Evolutionary conservation across 2,888 invertebrate species (phyloP), one percentile per base, ranked within the genome.

Genomic region (Cerastis leucographa): DNA sequence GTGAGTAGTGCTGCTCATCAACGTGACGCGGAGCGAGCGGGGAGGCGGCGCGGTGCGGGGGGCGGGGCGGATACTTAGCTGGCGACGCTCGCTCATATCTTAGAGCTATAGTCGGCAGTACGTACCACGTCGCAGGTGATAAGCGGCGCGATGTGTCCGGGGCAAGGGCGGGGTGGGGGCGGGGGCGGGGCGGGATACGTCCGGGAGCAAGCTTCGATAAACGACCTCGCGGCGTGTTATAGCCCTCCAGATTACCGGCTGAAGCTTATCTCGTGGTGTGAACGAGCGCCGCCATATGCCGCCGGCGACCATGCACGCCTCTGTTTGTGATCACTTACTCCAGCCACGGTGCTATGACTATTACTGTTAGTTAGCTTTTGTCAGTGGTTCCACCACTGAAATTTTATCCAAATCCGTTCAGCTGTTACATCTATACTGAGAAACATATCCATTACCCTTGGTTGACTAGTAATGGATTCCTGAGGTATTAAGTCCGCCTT

Each of bases 221-320:
- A 61, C 81, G 81, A 61, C 54, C 59, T 62, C 56, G 78, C 56
- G 61, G 69, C 77, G 75, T 76, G 62, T 85, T 83, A 83, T 85
- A 81, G 68, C 78, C 62, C 72, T 76, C 59, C 61, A 85, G 83
- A 83, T 85, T 85, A 81, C 85, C 74, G 66, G 74, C 72, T 40
- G 46, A 62, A 74, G 71, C 68, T 74, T 85, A 85, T 84, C 74
- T 85, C 29, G 61, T 49, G 71, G n/a, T 35, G 14, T 35, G 56
- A 71, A 25, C 25, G 73, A 79, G 69, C 51, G 61, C 56, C 56
- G 25, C 61, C 66, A 19, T 35, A 40, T 25, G 14, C 61, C 56
- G 9, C 72, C 19, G 25, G 49, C 49, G 17, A n/a, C 17, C 14
- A 1, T 17, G 66, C 46, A 11, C 22, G 9, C 46, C 46, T 40